Evolutionary conservation across 1,140 invertebrate species (phyloP), one percentile per base, ranked within the genome.

Genomic region (Drosophila nannoptera): DNA sequence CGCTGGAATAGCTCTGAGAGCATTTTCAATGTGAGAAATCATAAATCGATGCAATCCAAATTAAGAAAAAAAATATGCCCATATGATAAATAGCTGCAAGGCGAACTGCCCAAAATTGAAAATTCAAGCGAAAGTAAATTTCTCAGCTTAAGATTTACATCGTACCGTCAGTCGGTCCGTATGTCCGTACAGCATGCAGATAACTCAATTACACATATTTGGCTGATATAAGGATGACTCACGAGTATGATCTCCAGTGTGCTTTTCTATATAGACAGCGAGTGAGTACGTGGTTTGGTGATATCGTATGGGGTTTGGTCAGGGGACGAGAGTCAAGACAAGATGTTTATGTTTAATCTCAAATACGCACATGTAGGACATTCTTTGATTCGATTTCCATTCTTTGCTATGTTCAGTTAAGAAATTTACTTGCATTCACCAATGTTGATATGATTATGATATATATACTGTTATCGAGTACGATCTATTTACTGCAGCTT

Each of bases 371-470:
- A 2, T 16, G 53, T 32, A n/a, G 40, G 5, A 59, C 9, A 33
- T 67, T n/a, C 12, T 48, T 69, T 49, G 29, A 33, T 50, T 68
- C 42, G 58, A 65, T 69, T 68, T 82, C 62, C 38, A 59, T 74
- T 45, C 58, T 66, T 87, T 80, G 60, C 61, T 81, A 87, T 87
- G 76, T 87, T 84, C 82, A 84, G 74, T 82, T 87, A 80, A 76
- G 62, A 63, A 73, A 76, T 72, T 11, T 36, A 32, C 32, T 48
- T 61, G 66, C 71, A 54, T 63, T 58, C 16, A 45, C 32, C 45
- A 58, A 63, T 69, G 45, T 60, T 46, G 12, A 33, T 59, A 55
- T 60, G 12, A 36, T 42, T 72, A 29, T 31, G 48, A 48, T 45
- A 67, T 22, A n/a, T 4, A 67, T 22, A n/a, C 2, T 61, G 12